Base-by-base conservation (phyloP, 2,113 vertebrate species). In the Tenrec ecaudatus region DNA sequence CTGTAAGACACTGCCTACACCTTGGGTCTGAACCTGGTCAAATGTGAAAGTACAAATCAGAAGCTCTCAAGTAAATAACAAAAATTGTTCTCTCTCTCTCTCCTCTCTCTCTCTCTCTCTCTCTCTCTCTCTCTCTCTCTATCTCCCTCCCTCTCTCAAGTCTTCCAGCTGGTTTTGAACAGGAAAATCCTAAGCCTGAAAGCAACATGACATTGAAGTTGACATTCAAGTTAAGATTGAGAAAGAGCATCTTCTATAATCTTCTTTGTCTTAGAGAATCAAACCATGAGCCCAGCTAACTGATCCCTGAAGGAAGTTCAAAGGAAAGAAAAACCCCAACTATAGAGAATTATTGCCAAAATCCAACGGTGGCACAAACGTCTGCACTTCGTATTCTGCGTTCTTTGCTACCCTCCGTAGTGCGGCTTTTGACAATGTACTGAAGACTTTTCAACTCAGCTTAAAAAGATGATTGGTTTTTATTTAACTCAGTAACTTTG, bases 401-500 rank as follows among this genome's bases (percentile, higher is more conserved):
- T 36, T 47, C 16, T 86, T 90, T 82, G 40, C 38, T 29, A 29
- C 11, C 64, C 1, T 80, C 57, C 29, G 43, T 10, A 38, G 17
- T 14, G 25, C 36, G 60, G 12, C 58, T 93, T 47, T 27, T 68
- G 38, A 87, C 64, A 92, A 89, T 69, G 29, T 57, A 29, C 86
- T 2, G 14, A 85, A 89, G 2, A 25, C 6, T 73, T 86, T 71
- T 68, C 92, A 60, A 29, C 36, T 88, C 23, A 66, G 19, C 68
- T 78, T 83, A 88, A 71, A n/a, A 29, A 29, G 19, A 27, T 68
- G 47, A 69, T 22, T 86, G 78, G 38, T 64, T 58, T 57, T 81
- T 47, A 85, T 66, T 66, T 66, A 71, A 95, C 84, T 79, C 9
- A 58, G 47, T 58, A 53, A 82, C 91, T 60, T 68, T 40, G 43